phyloP scores from a whole-genome alignment of 2,113 vertebrate genomes.

The Piliocolobus tephrosceles region DNA sequence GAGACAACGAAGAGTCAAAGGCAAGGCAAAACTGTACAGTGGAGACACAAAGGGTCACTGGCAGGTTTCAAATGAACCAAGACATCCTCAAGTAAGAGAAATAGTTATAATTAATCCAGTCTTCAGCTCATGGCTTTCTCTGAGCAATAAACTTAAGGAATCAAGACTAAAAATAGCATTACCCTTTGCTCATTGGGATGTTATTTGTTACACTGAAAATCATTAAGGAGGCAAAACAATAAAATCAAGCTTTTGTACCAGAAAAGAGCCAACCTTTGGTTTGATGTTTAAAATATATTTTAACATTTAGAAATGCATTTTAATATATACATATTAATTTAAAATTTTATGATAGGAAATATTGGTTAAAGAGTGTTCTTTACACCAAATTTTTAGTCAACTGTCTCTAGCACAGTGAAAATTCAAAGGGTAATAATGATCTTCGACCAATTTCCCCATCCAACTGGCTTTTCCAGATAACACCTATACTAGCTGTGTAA shows the following conservation, averaged over 20 bases:
- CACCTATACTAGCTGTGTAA: not conserved
- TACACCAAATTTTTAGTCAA: not conserved
- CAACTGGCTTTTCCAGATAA: not conserved
- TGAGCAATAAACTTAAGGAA: not conserved
- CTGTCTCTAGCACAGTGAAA: not conserved
- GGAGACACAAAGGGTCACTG: not conserved
- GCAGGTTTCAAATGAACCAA: not conserved
- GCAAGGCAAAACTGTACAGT: not conserved
- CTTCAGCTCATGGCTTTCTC: not conserved
- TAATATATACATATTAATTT: not conserved
- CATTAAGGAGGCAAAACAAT: not conserved
- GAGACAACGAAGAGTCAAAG: not conserved
- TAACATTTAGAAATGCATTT: not conserved
- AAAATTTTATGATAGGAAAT: not conserved
- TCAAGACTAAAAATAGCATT: not conserved
- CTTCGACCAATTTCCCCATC: not conserved
- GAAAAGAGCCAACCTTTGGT: not conserved
- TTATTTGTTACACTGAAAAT: not conserved
- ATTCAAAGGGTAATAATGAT: not conserved
- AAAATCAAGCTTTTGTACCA: not conserved
- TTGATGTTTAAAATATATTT: not conserved
- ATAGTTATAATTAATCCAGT: not conserved
- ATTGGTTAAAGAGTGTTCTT: not conserved
- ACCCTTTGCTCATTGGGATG: not conserved
- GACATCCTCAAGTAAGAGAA: not conserved